Evolutionary conservation across 2,797 vertebrate species (phyloP), one percentile per base, ranked within the genome.

Genomic region (Sebastes itinus): DNA sequence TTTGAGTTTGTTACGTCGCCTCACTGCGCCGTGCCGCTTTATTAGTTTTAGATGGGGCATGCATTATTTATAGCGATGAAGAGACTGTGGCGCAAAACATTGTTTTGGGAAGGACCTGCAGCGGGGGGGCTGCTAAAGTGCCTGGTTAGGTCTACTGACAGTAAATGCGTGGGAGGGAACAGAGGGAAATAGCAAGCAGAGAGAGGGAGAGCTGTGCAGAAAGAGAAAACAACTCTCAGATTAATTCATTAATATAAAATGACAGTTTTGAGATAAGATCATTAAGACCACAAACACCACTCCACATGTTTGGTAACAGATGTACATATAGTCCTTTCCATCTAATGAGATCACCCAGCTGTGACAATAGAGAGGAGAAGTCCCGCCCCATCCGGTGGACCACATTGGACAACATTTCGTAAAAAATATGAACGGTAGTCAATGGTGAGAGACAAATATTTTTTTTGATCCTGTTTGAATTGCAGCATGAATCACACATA

Each of bases 31-130:
- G 6, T 16, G 61, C 38, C 69, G 77, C 28, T 68, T 90, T 87
- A 88, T 91, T 90, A 88, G 91, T 81, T 79, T 91, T 86, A 87
- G 75, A 84, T 80, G 75, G 76, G 33, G 7, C 7, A 70, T 94
- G 86, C 85, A 92, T 93, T 91, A 93, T 92, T 95, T 75, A 92
- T 68, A 46, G 84, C 79, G 77, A 86, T 87, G 61, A 85, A 90
- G 79, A 87, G 75, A 79, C 69, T 55, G 81, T 63, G 75, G 33
- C 68, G 85, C 22, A 14, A 56, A 83, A 49, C 69, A 71, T 55
- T 68, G 82, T 85, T 80, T 68, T 77, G 78, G 56, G 68, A 73
- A 75, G 77, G 76, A 78, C 85, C 87, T 77, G 68, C 75, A 80
- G 84, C 49, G 13, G 74, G 63, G 62, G 35, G 75, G 49, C n/a